Evolutionary conservation across 2,113 vertebrate species (phyloP).

Genomic region (Symphodus melops): DNA sequence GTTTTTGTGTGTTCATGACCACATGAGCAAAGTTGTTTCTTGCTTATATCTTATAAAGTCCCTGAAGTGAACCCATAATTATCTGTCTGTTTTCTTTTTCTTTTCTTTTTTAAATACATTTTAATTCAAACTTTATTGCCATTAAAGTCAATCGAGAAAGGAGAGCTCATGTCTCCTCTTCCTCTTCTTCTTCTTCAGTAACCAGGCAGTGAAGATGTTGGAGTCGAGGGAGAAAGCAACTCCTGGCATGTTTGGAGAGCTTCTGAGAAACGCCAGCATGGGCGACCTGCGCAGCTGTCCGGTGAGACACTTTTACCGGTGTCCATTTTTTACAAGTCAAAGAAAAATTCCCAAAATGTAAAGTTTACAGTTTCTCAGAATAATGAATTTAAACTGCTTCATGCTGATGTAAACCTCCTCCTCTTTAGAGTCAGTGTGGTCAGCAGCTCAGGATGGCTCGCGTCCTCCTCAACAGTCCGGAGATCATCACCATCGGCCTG

Average conservation of each 20-base stretch:
- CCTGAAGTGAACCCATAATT: too few species aligned
- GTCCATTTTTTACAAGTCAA: not conserved
- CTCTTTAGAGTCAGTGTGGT: conserved; percentile 92
- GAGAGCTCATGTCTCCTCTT: not conserved
- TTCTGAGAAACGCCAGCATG: conserved; percentile 95
- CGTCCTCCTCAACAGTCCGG: conserved; percentile 95
- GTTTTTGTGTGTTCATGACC: too few species aligned
- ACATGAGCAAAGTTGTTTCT: too few species aligned
- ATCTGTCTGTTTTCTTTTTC: too few species aligned
- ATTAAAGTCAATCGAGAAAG: not conserved
- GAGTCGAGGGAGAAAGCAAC: conserved; percentile 93
- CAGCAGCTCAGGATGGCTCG: conserved; percentile 93
- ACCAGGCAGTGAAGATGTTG: conserved; percentile 96
- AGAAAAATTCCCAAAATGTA: not conserved
- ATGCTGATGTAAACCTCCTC: not conserved
- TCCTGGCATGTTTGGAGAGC: conserved; percentile 95
- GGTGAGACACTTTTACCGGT: conserved; percentile 72
- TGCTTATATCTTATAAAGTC: too few species aligned
- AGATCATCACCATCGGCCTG: conserved; percentile 96
- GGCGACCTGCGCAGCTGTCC: conserved; percentile 95
- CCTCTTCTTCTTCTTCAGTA: conserved; percentile 79
- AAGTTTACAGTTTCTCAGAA: rapidly evolving
- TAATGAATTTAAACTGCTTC: not conserved
- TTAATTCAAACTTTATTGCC: too few species aligned
- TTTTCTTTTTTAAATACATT: too few species aligned